Evolutionary conservation across 1,140 invertebrate genomes (phyloP).

Genomic region (Zaprionus taronus): DNA sequence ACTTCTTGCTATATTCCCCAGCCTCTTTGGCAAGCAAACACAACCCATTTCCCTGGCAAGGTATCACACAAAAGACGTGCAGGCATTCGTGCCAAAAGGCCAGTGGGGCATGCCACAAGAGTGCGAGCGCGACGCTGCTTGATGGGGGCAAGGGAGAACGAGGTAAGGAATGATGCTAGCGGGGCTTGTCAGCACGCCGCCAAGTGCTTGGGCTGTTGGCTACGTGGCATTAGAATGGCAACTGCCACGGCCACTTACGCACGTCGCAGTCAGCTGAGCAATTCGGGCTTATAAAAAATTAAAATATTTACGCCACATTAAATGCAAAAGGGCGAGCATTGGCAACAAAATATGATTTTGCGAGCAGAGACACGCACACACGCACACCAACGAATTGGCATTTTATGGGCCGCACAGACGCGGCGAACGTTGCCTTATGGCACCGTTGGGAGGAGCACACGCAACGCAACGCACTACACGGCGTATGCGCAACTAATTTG

Average conservation of each 20-base stretch:
- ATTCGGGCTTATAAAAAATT: slow-evolving; percentile 74
- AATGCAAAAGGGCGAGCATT: slow-evolving; percentile 69
- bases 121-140: neutral
- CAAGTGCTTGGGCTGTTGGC: slow-evolving; percentile 49
- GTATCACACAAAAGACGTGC: slow-evolving; percentile 55
- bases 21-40: neutral
- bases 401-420: slow-evolving; percentile 35
- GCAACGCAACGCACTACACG: slow-evolving; percentile 25
- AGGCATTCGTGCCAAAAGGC: slow-evolving; percentile 52
- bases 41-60: slow-evolving; percentile 7
- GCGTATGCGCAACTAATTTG: slow-evolving; percentile 59
- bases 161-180: neutral
- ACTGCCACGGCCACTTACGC: slow-evolving; percentile 79
- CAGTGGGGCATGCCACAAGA: slow-evolving; percentile 33
- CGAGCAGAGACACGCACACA: slow-evolving; percentile 33
- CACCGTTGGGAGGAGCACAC: slow-evolving; percentile 55
- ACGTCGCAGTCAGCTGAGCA: slow-evolving; percentile 73
- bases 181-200: slow-evolving; percentile 34
- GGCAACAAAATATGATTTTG: slow-evolving; percentile 76
- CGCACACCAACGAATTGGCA: slow-evolving; percentile 2
- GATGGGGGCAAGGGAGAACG: slow-evolving; percentile 8
- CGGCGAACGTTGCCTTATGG: slow-evolving; percentile 50
- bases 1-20: neutral
- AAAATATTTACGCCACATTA: slow-evolving; percentile 82
- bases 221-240: slow-evolving; percentile 81